Base-by-base conservation (phyloP, 2,888 invertebrate species). In the Apodemia mormo region DNA sequence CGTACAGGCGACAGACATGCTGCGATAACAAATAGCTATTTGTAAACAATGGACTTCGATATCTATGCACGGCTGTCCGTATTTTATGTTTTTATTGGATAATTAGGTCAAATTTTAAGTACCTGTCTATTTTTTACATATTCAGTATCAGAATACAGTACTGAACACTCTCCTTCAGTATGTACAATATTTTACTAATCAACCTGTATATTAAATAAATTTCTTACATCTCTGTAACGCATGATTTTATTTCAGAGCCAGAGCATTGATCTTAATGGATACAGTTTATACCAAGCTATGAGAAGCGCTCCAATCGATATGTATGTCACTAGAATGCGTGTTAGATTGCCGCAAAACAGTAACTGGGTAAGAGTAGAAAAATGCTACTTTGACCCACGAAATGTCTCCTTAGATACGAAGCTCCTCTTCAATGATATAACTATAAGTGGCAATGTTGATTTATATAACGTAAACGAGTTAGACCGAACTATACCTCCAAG, bases 361-460 rank as follows among this genome's bases (percentile, higher is more conserved):
- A 90, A 94, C 81, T 96, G 96, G 96, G 96, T 96, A 14, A 94
- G 95, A 74, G 96, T 97, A 0, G 96, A 97, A 75, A 95, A 95
- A 81, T 97, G 97, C 82, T 94, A 95, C 76, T 97, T 95, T 84
- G 96, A 96, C 80, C 96, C 96, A 0, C 91, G 94, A 74, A 96
- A 96, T 81, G 94, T 95, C 7, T 96, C 96, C 12, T 89, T 97
- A 8, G 96, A 96, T 76, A 97, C 97, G 1, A 95, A 96, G 81
- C 92, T 97, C 0, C 90, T 96, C 12, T 97, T 97, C 87, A 96
- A 96, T 77, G 97, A 97, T 80, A 87, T 97, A 58, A 96, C 96
- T 0, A 96, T 97, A 67, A 96, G 96, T 73, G 97, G 97, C 0
- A 94, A 95, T 77, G 96, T 97, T 0, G 96, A 96, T 73, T 85